Conservation (phyloP, 1,140 invertebrate genomes). For the Drepana arcuata region DNA sequence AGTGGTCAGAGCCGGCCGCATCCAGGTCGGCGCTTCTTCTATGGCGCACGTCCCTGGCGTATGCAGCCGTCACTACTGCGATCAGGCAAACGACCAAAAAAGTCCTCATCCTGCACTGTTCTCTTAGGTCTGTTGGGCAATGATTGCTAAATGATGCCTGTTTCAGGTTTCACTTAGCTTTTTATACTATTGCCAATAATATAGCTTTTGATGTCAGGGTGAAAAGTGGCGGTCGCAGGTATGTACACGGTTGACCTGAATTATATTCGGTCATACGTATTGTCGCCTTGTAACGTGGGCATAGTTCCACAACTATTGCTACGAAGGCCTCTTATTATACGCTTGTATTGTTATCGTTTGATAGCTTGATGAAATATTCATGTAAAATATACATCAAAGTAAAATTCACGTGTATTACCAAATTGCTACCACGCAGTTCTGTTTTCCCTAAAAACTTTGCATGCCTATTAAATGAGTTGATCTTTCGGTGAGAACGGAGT, state of each 20-base stretch:
- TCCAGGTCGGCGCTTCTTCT: constrained; percentile 68
- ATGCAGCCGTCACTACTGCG: constrained; percentile 23
- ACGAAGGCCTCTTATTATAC: too few species aligned
- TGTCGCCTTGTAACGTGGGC: neutral
- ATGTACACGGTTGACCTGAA: constrained; percentile 42
- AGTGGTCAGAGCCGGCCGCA: constrained; percentile 72
- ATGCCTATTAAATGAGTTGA: too few species aligned
- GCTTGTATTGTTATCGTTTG: too few species aligned
- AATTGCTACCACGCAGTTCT: too few species aligned
- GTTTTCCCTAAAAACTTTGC: too few species aligned
- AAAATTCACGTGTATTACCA: too few species aligned
- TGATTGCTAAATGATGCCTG: constrained; percentile 62
- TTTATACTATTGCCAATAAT: constrained; percentile 67
- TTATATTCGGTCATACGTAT: constrained; percentile 18
- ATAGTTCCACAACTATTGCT: too few species aligned
- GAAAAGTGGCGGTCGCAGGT: constrained; percentile 36
- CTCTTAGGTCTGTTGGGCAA: constrained; percentile 36
- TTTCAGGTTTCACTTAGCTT: constrained; percentile 44
- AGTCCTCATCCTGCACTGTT: constrained; percentile 41
- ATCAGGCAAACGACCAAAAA: constrained; percentile 29
- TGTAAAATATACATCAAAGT: too few species aligned
- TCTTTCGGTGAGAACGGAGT: too few species aligned
- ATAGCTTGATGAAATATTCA: too few species aligned
- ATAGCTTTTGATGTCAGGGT: constrained; percentile 51
- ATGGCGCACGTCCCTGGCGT: constrained; percentile 38